Conservation (phyloP, 2,888 invertebrate genomes). For the Habroteleia sp. region DNA sequence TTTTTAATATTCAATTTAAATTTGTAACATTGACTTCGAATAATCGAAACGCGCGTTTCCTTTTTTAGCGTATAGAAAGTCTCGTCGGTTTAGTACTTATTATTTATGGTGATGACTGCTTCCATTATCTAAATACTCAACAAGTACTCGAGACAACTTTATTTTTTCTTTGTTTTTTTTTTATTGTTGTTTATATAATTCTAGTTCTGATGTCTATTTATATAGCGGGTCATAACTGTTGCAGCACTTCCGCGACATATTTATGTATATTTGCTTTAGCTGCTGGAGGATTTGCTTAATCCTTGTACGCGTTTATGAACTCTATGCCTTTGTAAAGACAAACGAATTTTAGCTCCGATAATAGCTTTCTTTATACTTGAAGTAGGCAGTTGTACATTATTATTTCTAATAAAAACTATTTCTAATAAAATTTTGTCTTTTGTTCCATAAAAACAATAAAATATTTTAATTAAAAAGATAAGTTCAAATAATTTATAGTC, state of each 20-base stretch:
- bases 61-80: slow-evolving; percentile 46
- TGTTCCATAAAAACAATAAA: too few relatives aligned
- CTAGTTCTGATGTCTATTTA: slow-evolving; percentile 57
- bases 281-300: slow-evolving; percentile 79
- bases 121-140: slow-evolving; percentile 72
- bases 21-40: too few relatives aligned
- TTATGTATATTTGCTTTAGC: slow-evolving; percentile 73
- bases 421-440: slow-evolving; percentile 39
- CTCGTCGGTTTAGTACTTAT: slow-evolving; percentile 59
- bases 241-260: slow-evolving; percentile 54
- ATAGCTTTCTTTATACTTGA: slow-evolving; percentile 77
- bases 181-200: slow-evolving; percentile 15
- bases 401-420: slow-evolving; percentile 78
- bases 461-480: too few relatives aligned
- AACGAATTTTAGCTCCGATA: slow-evolving; percentile 78
- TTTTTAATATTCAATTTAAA: too few relatives aligned
- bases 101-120: slow-evolving; percentile 75
- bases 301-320: slow-evolving; percentile 73
- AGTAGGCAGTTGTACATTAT: slow-evolving; percentile 80
- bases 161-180: slow-evolving; percentile 52
- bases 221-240: slow-evolving; percentile 41
- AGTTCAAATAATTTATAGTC: too few relatives aligned
- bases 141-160: slow-evolving; percentile 66
- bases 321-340: slow-evolving; percentile 79
- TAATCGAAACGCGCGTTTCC: slow-evolving; percentile 9